Conservation (phyloP, 2,797 vertebrate species). For the Choloepus didactylus region DNA sequence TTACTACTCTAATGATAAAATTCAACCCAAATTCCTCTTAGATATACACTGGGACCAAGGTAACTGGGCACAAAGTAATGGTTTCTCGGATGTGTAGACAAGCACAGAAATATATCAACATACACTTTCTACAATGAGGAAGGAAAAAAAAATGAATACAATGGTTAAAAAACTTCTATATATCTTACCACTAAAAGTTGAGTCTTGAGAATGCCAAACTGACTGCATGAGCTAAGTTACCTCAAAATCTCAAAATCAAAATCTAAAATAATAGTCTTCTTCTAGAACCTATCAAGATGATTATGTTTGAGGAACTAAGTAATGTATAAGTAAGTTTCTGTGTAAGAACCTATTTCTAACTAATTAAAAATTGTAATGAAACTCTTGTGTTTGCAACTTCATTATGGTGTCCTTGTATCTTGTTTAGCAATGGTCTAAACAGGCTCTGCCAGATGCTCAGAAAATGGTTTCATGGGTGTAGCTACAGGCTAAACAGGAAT, state of each 20-base stretch:
- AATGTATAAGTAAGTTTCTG: neutral
- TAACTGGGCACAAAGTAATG: neutral
- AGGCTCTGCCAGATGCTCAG: conserved; percentile 44
- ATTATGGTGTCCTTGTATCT: neutral
- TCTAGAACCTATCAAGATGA: neutral
- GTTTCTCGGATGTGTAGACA: neutral
- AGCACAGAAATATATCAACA: neutral
- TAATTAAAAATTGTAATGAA: neutral
- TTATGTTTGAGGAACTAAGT: neutral
- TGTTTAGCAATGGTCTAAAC: conserved; percentile 64
- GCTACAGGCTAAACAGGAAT: conserved; percentile 66
- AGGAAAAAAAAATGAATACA: neutral
- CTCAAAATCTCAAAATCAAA: conserved; percentile 2
- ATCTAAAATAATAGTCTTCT: neutral
- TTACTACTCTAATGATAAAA: neutral
- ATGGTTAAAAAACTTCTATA: neutral
- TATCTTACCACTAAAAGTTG: neutral
- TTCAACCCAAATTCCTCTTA: neutral
- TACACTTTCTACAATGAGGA: neutral
- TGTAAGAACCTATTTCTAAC: neutral
- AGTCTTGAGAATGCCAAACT: neutral
- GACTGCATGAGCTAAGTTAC: neutral
- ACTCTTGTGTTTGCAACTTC: neutral
- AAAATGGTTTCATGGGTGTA: conserved; percentile 74
- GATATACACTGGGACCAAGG: neutral